Conservation (phyloP, 64 coral and sea anemone genomes). For the Catalaphyllia jardinei region DNA sequence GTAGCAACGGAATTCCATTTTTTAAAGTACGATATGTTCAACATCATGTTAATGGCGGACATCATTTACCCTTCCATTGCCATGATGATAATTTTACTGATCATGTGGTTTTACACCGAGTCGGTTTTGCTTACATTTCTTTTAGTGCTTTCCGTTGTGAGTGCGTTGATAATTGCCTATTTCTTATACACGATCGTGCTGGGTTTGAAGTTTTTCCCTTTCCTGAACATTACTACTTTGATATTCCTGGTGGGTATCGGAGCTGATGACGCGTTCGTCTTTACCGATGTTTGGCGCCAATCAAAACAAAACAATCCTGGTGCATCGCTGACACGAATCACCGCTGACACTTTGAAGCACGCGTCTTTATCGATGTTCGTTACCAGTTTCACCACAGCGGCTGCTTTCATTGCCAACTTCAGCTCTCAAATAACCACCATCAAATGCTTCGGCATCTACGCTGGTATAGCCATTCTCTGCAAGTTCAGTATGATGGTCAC, state of each 20-base stretch:
- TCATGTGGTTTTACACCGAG: conserved; percentile 97
- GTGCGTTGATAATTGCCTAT: conserved; percentile 88
- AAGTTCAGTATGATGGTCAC: conserved; percentile 96
- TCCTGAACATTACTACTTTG: conserved; percentile 90
- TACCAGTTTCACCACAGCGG: conserved; percentile 92
- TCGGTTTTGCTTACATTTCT: conserved; percentile 92
- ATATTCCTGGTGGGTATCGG: conserved; percentile 98
- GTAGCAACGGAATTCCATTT: conserved; percentile 74
- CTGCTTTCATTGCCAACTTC: conserved; percentile 96
- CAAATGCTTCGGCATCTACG: conserved; percentile 92
- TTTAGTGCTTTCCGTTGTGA: conserved; percentile 78
- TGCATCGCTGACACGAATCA: conserved; percentile 66
- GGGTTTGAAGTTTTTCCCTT: conserved; percentile 88
- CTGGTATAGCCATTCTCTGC: conserved; percentile 86
- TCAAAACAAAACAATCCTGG: conserved; percentile 67
- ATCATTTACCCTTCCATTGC: conserved; percentile 88
- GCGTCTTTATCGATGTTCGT: conserved; percentile 98
- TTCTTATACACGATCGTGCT: conserved; percentile 88
- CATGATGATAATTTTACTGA: conserved; percentile 73
- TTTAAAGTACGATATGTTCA: conserved; percentile 96
- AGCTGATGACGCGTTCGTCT: conserved; percentile 96
- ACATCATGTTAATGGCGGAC: conserved; percentile 73
- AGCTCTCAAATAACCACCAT: conserved; percentile 95
- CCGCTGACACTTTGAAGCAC: conserved; percentile 81
- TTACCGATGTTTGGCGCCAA: conserved; percentile 93